Base-by-base conservation (phyloP, 1,140 invertebrate genomes). In the Babylonia areolata region DNA sequence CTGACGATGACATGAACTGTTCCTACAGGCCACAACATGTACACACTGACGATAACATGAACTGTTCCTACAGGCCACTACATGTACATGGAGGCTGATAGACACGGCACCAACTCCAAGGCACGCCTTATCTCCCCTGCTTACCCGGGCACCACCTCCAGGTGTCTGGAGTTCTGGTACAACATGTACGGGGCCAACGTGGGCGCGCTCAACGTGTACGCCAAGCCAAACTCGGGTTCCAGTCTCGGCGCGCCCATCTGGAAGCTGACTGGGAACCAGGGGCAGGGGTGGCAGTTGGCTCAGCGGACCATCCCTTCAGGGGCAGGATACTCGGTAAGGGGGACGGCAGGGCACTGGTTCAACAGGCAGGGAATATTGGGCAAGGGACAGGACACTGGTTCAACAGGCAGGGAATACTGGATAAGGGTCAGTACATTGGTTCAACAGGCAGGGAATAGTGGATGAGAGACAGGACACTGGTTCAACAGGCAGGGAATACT, bases 61-160 rank as follows among this genome's bases (percentile, higher is more conserved):
- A n/a, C n/a, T n/a, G n/a, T n/a, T n/a, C 31, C 20, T 86, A 0
- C 84, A 91, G 91, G 90, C 85, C 84, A 90, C 78, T 94, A 94
- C 87, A 89, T 92, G 75, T 94, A 92, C 88, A 93, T 92, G 69
- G 93, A 94, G 86, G 89, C 93, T 1, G 92, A 92, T 9, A 35
- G 80, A 42, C 90, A 92, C 31, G 82, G 69, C 69, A 54, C 86
- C 2, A 88, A 90, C 71, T 87, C 91, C 33, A 92, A 91, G 84
- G 89, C 91, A 11, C 84, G 89, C 3, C 82, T 92, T 17, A 89
- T 90, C 71, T 87, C 89, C 64, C 78, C 88, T 1, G 51, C 84
- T 6, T 89, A 90, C 40, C 73, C 88, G 37, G 85, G 88, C n/a
- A 90, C 87, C 15, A 82, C 40, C 20, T 85, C 85, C 9, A 86